Base-by-base conservation (phyloP, 1,140 invertebrate species). In the Drosophila watanabei region DNA sequence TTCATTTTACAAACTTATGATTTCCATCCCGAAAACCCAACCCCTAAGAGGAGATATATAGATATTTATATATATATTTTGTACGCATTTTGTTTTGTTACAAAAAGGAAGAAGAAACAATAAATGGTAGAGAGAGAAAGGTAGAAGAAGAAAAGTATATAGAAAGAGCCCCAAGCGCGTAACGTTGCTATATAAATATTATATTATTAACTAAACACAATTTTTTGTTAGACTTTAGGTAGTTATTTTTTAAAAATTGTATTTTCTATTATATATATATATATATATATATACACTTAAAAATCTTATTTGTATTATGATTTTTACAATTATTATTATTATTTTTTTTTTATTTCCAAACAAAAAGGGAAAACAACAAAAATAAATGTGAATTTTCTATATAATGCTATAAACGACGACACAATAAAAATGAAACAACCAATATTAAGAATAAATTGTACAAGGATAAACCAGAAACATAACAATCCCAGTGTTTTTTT, bases 171-270 rank as follows among this genome's bases (percentile, higher is more conserved):
- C 60, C 73, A 85, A 86, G 82, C 81, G 86, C 86, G 79, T 76
- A 89, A 89, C 85, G 82, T 89, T 89, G 86, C 86, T 89, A 89
- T 88, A 88, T 89, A 88, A 78, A 84, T 84, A 79, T 79, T 89
- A 88, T 89, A 88, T 78, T 88, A 71, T 75, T 73, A 82, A 80
- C 80, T 84, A 86, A 79, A 70, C 66, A 82, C 69, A 86, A 91
- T 90, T 85, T 88, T 89, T 90, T 90, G 80, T 89, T 89, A 90
- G 86, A 78, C 75, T 77, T 81, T 90, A 90, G 82, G 82, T 89
- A 90, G 81, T 90, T 90, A 86, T 91, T 90, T 89, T 90, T 90
- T 82, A 78, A 91, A 78, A 90, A 91, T 90, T 89, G 86, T 89
- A 82, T 82, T 86, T 89, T 82, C 87, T 82, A 82, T 81, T 80